A percentile compares a stretch with the other conserved stretches of the same genome.
These are phyloP conservation scores for Drosophila sucinea DNA, from an alignment of 1,140 invertebrate genomes.

Conservation along the genomic window DNA sequence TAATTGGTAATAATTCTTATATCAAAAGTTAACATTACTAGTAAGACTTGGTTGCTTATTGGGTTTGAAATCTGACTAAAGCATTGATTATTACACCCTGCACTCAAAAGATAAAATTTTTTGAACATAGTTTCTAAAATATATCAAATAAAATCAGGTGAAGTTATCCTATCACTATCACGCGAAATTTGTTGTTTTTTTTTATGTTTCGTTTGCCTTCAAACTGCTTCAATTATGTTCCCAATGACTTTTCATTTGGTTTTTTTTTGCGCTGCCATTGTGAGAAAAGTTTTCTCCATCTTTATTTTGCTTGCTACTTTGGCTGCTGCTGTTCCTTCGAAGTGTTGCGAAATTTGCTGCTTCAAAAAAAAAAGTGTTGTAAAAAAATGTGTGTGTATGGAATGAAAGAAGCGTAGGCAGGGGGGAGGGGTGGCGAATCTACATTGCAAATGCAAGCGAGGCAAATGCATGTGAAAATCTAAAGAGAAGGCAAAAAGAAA, in stretches of 20 bases:
- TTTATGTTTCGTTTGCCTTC: background rate
- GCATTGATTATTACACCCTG: too few relatives aligned
- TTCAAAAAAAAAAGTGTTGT: constrained; percentile 45
- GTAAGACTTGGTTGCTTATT: too few relatives aligned
- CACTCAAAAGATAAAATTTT: too few relatives aligned
- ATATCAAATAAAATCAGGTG: too few relatives aligned
- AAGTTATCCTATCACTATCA: background rate
- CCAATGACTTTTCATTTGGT: background rate
- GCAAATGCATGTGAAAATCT: constrained; percentile 32
- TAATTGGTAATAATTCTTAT: too few relatives aligned
- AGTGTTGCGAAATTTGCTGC: constrained; percentile 66
- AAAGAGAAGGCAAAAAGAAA: constrained; percentile 49
- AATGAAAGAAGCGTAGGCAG: background rate
- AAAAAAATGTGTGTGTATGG: background rate
- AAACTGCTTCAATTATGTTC: constrained; percentile 3
- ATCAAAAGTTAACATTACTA: too few relatives aligned
- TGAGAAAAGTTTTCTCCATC: constrained; percentile 2
- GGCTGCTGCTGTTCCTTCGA: constrained; percentile 19
- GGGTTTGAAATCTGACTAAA: too few relatives aligned
- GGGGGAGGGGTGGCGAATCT: constrained; percentile 54
- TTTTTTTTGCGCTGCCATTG: constrained; percentile 17
- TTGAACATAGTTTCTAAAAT: too few relatives aligned
- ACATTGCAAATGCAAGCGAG: constrained; percentile 74
- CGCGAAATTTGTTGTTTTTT: background rate
- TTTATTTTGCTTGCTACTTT: background rate